These are phyloP conservation scores for Pluvialis apricaria DNA, from an alignment of 2,113 vertebrate species.

Conservation along the genomic window DNA sequence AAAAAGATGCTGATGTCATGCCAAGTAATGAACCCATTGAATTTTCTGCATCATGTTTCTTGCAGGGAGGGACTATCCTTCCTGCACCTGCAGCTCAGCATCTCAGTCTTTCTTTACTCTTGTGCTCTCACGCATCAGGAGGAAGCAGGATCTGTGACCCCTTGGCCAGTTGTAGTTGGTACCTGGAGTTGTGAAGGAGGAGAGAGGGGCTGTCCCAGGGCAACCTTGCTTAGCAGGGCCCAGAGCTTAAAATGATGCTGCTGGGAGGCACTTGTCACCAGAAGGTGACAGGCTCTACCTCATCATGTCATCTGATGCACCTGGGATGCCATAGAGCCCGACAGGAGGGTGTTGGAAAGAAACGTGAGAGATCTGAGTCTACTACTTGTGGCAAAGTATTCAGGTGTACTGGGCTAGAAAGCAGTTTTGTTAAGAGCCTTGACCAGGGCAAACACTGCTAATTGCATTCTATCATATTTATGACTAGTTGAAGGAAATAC, in stretches of 20 bases:
- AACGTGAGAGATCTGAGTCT: not conserved
- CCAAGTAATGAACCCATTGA: too few relatives aligned
- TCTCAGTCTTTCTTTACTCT: not conserved
- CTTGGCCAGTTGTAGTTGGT: not conserved
- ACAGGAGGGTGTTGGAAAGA: not conserved
- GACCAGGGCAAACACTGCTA: not conserved
- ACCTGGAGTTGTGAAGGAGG: not conserved
- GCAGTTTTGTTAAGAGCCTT: not conserved
- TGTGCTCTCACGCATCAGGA: not conserved
- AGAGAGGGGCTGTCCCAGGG: not conserved
- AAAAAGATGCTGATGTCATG: not conserved
- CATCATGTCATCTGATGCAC: not conserved
- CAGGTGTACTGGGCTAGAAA: not conserved
- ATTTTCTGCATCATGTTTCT: not conserved
- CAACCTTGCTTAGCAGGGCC: not conserved
- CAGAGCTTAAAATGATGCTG: not conserved
- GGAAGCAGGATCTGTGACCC: not conserved
- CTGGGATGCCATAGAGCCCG: not conserved
- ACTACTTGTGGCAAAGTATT: not conserved
- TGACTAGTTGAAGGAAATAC: not conserved
- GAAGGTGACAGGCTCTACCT: not conserved
- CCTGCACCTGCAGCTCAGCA: not conserved
- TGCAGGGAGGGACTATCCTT: not conserved
- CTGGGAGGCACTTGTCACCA: not conserved
- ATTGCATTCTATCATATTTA: not conserved